Percentiles rank a stretch among this genome's conserved stretches.
phyloP scores from a whole-genome alignment of 92 coral and sea anemone species.

The Epizoanthus fatuus region DNA sequence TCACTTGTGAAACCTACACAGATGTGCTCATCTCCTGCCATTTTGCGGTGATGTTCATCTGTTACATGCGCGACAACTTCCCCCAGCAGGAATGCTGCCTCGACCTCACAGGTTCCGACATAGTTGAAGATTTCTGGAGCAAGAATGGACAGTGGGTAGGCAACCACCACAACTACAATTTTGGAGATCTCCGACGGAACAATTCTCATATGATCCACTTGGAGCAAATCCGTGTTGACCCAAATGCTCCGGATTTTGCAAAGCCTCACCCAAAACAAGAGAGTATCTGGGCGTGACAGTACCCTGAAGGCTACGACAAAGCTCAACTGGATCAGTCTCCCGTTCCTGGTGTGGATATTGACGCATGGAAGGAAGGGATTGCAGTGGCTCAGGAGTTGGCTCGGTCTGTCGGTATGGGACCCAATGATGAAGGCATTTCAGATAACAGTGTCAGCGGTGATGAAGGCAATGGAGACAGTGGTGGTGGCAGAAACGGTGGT shows the following conservation, averaged over 20 bases:
- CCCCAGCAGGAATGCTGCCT: constrained; percentile 50
- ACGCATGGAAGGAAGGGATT: no score
- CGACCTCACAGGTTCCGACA: constrained; percentile 63
- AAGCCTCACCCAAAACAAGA: constrained; percentile 65
- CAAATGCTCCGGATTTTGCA: constrained; percentile 57
- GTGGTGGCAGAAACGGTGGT: constrained; percentile 44
- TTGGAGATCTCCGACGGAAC: constrained; percentile 55
- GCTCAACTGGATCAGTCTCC: constrained; percentile 61
- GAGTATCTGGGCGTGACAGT: constrained; percentile 54
- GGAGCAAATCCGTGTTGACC: constrained; percentile 62
- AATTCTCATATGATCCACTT: constrained; percentile 60
- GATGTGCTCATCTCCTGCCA: constrained; percentile 64
- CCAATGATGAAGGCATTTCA: constrained; percentile 32
- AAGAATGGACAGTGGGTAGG: constrained; percentile 75
- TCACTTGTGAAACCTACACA: constrained; percentile 31
- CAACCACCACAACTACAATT: constrained; percentile 75
- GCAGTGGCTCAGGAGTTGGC: constrained; percentile 23
- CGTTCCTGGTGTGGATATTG: constrained; percentile 35
- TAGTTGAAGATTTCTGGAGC: constrained; percentile 69
- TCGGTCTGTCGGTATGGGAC: constrained; percentile 59
- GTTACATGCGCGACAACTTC: constrained; percentile 66
- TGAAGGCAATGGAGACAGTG: neutral
- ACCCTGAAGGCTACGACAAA: constrained; percentile 40
- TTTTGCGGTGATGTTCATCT: constrained; percentile 59
- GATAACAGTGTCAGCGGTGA: constrained; percentile 23